Base-by-base conservation (phyloP, 2,113 vertebrate genomes). In the Nannobrachium achirus region DNA sequence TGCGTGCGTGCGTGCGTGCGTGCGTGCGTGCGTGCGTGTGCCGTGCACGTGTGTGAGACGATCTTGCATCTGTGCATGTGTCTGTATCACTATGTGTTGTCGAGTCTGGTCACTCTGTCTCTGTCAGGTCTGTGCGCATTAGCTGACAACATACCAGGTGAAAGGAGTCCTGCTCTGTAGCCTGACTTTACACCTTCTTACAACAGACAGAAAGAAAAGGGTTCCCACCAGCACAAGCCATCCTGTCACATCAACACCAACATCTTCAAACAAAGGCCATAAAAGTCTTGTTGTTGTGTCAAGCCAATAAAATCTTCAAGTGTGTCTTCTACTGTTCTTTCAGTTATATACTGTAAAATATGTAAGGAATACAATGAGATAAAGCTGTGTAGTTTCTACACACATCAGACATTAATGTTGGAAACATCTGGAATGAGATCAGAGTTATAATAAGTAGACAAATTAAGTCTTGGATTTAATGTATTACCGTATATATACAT, bases 151-250 rank as follows among this genome's bases (percentile, higher is more conserved):
- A 50, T 62, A 56, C 52, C 63, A 63, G 58, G 73, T 50, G 52
- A 53, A 39, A 18, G 16, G 38, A 68, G 38, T 66, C 45, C 49
- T 55, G 57, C 20, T 13, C 41, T 42, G 11, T 13, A 40, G 16
- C 44, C 52, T 48, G 18, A 41, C 52, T 52, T n/a, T 45, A 66
- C 76, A 78, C 76, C 70, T 69, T 59, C 41, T 55, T 63, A 48
- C 55, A 13, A 55, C 48, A 64, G 64, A 65, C 20, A 8, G 45
- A 61, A 41, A 42, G 49, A 59, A 49, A 14, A 53, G 53, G 45
- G 15, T 78, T 78, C 76, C 70, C 76, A 78, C 53, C 65, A 63
- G 56, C 69, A 79, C 58, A 60, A 56, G 64, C 60, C 49, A 58
- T 56, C 16, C 70, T 52, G 33, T 49, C 71, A 16, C 14, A 65